These are phyloP conservation scores for Biston betularia DNA, from an alignment of 2,888 invertebrate species.

Conservation along the genomic window DNA sequence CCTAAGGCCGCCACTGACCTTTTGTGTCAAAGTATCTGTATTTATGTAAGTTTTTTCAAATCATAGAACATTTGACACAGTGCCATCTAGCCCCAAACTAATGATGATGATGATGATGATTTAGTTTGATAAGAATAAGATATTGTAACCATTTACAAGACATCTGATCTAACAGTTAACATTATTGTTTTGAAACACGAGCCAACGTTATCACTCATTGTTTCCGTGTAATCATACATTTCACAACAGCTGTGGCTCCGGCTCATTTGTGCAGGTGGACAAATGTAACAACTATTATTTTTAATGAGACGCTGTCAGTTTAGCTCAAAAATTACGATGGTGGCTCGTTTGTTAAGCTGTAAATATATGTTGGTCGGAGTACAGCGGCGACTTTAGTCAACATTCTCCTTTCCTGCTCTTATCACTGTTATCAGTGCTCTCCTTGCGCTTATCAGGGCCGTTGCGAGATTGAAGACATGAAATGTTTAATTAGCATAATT, in stretches of 20 bases:
- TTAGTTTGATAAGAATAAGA: neutral
- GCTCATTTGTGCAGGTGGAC: neutral
- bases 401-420: slow-evolving; percentile 51
- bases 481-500: slow-evolving; percentile 43
- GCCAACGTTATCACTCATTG: neutral
- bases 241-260: slow-evolving; percentile 51
- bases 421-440: slow-evolving; percentile 42
- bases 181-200: slow-evolving; percentile 4
- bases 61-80: too few species aligned
- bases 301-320: neutral
- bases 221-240: slow-evolving; percentile 29
- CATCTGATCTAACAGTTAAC: neutral
- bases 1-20: too few species aligned
- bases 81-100: too few species aligned
- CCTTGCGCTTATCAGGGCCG: slow-evolving; percentile 28
- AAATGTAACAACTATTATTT: neutral
- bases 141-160: neutral
- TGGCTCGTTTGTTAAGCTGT: neutral
- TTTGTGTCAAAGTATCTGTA: too few species aligned
- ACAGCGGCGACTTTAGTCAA: slow-evolving; percentile 52
- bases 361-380: neutral
- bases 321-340: neutral
- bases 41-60: too few species aligned
- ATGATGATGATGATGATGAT: too few species aligned
- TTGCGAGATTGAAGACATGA: slow-evolving; percentile 26